phyloP scores from a whole-genome alignment of 1,140 invertebrate genomes.

The Andrena cerasifolii region DNA sequence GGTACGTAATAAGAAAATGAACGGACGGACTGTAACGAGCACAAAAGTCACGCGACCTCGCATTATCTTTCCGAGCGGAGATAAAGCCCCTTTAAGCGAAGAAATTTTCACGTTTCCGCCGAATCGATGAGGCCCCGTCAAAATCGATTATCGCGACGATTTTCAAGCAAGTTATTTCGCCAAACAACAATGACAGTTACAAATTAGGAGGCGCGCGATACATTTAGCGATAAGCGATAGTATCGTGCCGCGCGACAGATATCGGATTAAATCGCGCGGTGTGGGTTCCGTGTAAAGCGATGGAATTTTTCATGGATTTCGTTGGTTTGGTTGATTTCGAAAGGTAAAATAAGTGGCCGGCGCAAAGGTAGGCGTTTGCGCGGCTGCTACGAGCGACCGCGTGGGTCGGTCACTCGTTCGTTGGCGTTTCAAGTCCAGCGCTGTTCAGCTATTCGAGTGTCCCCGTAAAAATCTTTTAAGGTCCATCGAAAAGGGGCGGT shows the following conservation, averaged over 20 bases:
- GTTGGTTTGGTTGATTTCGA: no score
- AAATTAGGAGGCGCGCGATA: conserved; percentile 38
- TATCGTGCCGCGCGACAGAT: neutral
- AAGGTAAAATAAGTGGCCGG: no score
- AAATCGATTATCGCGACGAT: neutral
- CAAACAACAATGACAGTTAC: no score
- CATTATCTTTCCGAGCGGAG: neutral
- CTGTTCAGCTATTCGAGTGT: neutral
- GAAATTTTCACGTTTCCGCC: conserved; percentile 16
- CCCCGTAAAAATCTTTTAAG: neutral
- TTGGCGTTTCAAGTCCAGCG: neutral
- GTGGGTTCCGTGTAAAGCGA: conserved; percentile 27
- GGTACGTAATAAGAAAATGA: neutral
- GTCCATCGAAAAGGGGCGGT: no score
- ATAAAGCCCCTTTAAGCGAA: neutral
- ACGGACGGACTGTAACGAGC: conserved; percentile 4
- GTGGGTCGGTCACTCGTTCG: neutral
- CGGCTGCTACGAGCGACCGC: neutral
- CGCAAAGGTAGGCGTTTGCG: neutral
- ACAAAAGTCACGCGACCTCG: conserved; percentile 15
- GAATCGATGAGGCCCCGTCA: neutral
- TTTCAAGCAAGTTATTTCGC: no score
- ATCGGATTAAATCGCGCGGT: conserved; percentile 29
- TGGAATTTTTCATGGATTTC: conserved; percentile 33
- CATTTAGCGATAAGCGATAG: conserved; percentile 42